Percentiles rank a stretch among this genome's conserved stretches.
These are phyloP conservation scores for Spinus olivaceus DNA, from an alignment of 2,797 vertebrate genomes.

Conservation along the genomic window DNA sequence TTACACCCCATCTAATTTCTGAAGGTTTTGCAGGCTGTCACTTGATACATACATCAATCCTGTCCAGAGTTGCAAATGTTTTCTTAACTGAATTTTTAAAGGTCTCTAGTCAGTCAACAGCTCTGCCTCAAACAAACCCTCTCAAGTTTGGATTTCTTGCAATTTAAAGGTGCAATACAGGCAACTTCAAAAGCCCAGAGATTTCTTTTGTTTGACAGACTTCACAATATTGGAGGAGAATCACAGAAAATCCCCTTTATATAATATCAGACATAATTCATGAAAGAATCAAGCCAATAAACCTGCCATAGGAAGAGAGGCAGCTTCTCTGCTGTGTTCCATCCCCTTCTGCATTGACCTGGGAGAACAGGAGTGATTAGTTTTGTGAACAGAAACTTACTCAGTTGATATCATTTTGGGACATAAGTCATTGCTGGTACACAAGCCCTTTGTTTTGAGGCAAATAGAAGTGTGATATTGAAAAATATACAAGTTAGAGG, in stretches of 20 bases:
- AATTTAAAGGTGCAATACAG: constrained; percentile 3
- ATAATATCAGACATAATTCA: constrained; percentile 47
- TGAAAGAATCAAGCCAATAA: constrained; percentile 52
- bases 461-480: constrained; percentile 42
- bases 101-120: neutral
- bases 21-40: neutral
- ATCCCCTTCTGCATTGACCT: neutral
- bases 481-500: constrained; percentile 4
- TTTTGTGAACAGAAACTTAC: constrained; percentile 33
- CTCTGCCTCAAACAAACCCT: neutral
- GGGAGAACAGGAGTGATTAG: neutral
- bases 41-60: neutral
- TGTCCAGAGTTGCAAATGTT: neutral
- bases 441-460: constrained; percentile 30
- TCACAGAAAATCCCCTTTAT: constrained; percentile 53
- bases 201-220: constrained; percentile 53
- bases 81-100: neutral
- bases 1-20: neutral
- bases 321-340: neutral
- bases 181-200: constrained; percentile 32
- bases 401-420: constrained; percentile 21
- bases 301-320: neutral
- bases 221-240: constrained; percentile 30
- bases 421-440: neutral
- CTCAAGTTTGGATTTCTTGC: neutral